Evolutionary conservation across 2,888 invertebrate species (phyloP).

Genomic region (Drosophila affinis): DNA sequence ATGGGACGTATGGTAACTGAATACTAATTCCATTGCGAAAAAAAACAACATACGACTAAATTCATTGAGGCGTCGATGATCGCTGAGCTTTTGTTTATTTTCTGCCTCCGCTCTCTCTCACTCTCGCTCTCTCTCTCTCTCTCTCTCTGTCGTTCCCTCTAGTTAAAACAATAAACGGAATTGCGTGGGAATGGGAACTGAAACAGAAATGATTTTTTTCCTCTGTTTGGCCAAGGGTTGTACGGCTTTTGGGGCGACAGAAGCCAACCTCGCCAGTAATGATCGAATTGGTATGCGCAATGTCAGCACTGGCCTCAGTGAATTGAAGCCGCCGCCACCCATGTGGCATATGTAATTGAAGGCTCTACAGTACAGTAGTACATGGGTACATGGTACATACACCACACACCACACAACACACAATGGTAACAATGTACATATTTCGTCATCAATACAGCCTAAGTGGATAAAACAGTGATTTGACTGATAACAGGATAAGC

Average conservation of each 20-base stretch:
- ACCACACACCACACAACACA: neutral
- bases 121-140: slow-evolving; percentile 1
- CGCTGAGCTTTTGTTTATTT: slow-evolving; percentile 72
- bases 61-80: slow-evolving; percentile 66
- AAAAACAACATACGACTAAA: neutral
- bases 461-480: no score
- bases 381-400: no score
- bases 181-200: slow-evolving; percentile 75
- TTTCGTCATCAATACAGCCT: no score
- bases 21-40: slow-evolving; percentile 65
- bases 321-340: neutral
- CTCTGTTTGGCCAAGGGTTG: slow-evolving; percentile 11
- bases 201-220: slow-evolving; percentile 43
- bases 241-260: no score
- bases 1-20: slow-evolving; percentile 64
- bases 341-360: slow-evolving; percentile 4
- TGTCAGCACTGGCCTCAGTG: neutral
- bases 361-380: neutral
- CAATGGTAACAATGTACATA: neutral
- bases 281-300: slow-evolving; percentile 4
- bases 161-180: slow-evolving; percentile 43
- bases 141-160: slow-evolving; percentile 3
- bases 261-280: slow-evolving; percentile 3
- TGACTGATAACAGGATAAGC: no score
- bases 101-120: slow-evolving; percentile 5